Percentiles rank a stretch among this genome's conserved stretches.
Conservation (phyloP, 2,113 vertebrate genomes). For the Callipepla squamata region DNA sequence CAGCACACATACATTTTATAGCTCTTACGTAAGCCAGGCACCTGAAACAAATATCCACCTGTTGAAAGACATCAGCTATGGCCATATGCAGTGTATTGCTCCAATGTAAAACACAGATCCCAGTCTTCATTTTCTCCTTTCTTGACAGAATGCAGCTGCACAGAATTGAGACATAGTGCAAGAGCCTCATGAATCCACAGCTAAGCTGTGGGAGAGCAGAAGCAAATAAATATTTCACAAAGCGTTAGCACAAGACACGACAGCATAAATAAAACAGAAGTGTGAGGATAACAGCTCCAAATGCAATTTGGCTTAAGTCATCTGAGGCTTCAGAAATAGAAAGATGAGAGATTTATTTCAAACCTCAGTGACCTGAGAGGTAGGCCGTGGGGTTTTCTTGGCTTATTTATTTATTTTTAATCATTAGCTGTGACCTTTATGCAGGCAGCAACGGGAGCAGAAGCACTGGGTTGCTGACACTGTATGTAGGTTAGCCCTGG, state of each 20-base stretch:
- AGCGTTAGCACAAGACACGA: slow-evolving; percentile 58
- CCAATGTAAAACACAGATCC: slow-evolving; percentile 32
- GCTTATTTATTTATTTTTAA: slow-evolving; percentile 41
- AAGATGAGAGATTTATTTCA: slow-evolving; percentile 67
- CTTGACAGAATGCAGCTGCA: slow-evolving; percentile 54
- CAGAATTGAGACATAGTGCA: slow-evolving; percentile 2
- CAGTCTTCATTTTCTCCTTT: slow-evolving; percentile 26
- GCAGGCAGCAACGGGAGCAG: not conserved
- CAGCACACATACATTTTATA: accelerated
- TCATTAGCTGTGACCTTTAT: slow-evolving; percentile 32
- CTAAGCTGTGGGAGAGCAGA: slow-evolving; percentile 48
- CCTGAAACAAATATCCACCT: not conserved
- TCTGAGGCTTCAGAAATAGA: slow-evolving; percentile 64
- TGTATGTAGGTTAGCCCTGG: not conserved
- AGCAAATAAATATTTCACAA: slow-evolving; percentile 77
- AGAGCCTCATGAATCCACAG: slow-evolving; percentile 56
- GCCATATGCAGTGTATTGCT: not conserved
- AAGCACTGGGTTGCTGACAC: accelerated
- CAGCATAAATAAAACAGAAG: slow-evolving; percentile 70
- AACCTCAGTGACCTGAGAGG: not conserved
- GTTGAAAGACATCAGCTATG: not conserved
- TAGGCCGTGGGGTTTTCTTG: not conserved
- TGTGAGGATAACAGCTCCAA: slow-evolving; percentile 48
- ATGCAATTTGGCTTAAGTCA: slow-evolving; percentile 73
- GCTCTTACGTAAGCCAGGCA: not conserved